Conservation (phyloP, 2,888 invertebrate genomes). For the Dilophus febrilis region DNA sequence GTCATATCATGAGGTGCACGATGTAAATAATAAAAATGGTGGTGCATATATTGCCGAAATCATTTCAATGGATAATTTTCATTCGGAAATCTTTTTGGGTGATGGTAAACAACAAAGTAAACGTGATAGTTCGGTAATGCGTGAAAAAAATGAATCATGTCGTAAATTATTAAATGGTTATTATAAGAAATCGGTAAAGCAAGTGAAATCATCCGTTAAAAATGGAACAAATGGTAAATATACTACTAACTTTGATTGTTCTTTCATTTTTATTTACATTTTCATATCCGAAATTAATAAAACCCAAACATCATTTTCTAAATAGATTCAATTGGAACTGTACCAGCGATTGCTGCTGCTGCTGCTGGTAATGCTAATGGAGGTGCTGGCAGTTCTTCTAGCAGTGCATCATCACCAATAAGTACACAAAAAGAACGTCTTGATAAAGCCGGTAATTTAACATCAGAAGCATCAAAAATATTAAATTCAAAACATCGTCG, state of each 20-base stretch:
- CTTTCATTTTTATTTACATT: neutral
- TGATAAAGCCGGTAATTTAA: constrained; percentile 19
- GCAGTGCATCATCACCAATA: constrained; percentile 4
- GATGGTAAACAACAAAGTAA: constrained; percentile 31
- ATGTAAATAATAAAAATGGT: constrained; percentile 35
- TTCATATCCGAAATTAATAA: neutral
- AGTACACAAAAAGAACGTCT: constrained; percentile 18
- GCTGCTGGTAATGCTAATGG: constrained; percentile 5
- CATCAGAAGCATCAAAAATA: constrained; percentile 22
- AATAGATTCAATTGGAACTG: neutral
- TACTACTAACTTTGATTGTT: too few species aligned
- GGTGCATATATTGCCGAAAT: constrained; percentile 77
- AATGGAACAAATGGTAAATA: too few species aligned
- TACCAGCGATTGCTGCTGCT: neutral
- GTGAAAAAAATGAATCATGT: constrained; percentile 1
- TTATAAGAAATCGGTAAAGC: neutral
- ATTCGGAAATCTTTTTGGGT: constrained; percentile 54
- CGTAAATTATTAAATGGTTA: constrained; percentile 3
- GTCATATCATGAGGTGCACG: constrained; percentile 57
- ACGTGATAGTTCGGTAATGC: neutral
- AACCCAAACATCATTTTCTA: neutral
- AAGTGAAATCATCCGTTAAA: too few species aligned
- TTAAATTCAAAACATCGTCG: constrained; percentile 17
- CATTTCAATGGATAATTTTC: constrained; percentile 50
- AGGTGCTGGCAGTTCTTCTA: constrained; percentile 7